A percentile compares a stretch with the other conserved stretches of the same genome.
Evolutionary conservation across 1,140 invertebrate species (phyloP).

Genomic region (Eufriesea mexicana): DNA sequence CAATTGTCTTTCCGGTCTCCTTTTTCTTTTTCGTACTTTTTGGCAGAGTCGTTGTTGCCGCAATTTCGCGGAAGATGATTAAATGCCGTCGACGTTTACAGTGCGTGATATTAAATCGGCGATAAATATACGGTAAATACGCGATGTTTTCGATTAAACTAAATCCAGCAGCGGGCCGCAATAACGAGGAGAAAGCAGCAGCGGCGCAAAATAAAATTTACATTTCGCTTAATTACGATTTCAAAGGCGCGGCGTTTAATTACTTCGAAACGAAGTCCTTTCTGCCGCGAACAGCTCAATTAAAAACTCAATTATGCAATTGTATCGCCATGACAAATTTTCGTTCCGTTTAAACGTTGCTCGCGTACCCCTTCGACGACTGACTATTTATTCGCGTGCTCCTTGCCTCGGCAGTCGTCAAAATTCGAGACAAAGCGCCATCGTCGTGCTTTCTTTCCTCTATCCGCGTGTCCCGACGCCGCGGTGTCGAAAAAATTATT

Average conservation of each 20-base stretch:
- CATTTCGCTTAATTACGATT: constrained; percentile 22
- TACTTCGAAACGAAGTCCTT: neutral
- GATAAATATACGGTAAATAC: neutral
- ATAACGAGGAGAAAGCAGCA: neutral
- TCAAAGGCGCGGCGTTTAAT: neutral
- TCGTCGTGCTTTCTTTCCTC: no score
- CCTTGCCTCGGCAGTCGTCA: no score
- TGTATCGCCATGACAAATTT: neutral
- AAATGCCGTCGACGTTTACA: no score
- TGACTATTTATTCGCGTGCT: no score
- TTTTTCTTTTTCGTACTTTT: neutral
- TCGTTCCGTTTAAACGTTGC: no score
- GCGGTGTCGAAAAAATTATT: no score
- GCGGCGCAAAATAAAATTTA: neutral
- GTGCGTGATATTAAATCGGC: neutral
- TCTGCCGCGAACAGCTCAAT: neutral
- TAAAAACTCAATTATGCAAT: neutral
- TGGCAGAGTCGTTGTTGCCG: neutral
- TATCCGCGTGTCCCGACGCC: no score
- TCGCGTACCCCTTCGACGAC: no score
- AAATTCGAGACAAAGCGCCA: no score
- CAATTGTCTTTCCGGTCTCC: no score
- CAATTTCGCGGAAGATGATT: neutral
- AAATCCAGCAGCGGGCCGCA: neutral
- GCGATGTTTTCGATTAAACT: neutral